Base-by-base conservation (phyloP, 1,140 invertebrate species). In the Holcopasites calliopsidis region DNA sequence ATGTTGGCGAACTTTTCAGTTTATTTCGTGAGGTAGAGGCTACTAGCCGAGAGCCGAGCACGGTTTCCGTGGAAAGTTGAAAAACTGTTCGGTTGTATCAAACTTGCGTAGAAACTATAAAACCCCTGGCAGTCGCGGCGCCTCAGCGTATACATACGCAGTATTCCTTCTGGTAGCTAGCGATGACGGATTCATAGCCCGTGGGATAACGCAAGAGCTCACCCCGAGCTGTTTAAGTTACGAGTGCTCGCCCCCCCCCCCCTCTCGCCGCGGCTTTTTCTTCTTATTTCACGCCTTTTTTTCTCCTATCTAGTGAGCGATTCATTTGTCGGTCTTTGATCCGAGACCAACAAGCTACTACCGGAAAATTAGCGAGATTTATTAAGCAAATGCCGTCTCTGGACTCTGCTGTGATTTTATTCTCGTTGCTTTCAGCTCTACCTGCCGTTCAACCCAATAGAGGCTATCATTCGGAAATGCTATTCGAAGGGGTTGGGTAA, bases 101-200 rank as follows among this genome's bases (percentile, higher is more conserved):
- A 61, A 73, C 52, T 49, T 77, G 16, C 66, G 61, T 77, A 81
- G 79, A 88, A 88, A 85, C 81, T 88, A 86, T 88, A 86, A 88
- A 88, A 87, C 80, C 81, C 28, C 50, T 42, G 26, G 73, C 58
- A 85, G 69, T 72, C 66, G 50, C 57, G n/a, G 28, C 66, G 54
- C 62, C 35, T n/a, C n/a, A n/a, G n/a, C n/a, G n/a, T n/a, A n/a
- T n/a, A 54, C 77, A 64, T 54, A 52, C 47, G 33, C 75, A 33
- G 76, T 79, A 79, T 47, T 71, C 57, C 66, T 33, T 71, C 47
- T 79, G 61, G 83, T 82, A 73, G 31, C 60, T 38, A 57, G 66
- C 83, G 90, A 87, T 89, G 90, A 90, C 85, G 85, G 89, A 90
- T 91, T 91, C 88, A 91, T 86, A 57, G 76, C 61, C 62, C 75